These are phyloP conservation scores for Heliocidaris erythrogramma DNA, from an alignment of 35 echinoderm and acorn worm genomes.

Conservation along the genomic window DNA sequence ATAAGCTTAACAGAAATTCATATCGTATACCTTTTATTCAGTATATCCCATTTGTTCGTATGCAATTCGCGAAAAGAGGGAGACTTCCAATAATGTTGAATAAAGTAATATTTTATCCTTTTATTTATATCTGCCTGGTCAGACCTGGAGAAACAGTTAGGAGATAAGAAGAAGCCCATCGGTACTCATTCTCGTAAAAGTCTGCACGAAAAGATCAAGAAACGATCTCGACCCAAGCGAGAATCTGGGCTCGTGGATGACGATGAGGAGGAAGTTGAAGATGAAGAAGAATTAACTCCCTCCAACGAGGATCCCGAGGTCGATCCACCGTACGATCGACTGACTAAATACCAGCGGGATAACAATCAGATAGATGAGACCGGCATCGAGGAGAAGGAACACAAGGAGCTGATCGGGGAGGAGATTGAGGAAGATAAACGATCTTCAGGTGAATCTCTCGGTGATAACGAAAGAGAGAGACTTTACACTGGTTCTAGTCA, in stretches of 20 bases:
- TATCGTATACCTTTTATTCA: too few species aligned
- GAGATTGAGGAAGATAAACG: background rate
- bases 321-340: conserved; percentile 42
- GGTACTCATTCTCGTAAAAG: background rate
- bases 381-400: background rate
- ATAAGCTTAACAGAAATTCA: too few species aligned
- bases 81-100: too few species aligned
- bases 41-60: too few species aligned
- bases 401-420: background rate
- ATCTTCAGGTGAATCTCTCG: background rate
- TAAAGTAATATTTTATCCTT: too few species aligned
- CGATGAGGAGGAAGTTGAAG: background rate
- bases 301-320: background rate
- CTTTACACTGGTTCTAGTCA: background rate
- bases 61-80: too few species aligned
- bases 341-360: conserved; percentile 1
- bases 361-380: background rate
- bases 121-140: background rate
- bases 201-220: background rate
- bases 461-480: background rate
- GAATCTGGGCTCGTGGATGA: background rate
- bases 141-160: background rate
- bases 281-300: background rate
- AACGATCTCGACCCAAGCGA: background rate
- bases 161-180: background rate